Evolutionary conservation across 37 sponge, comb jelly and placozoan species (phyloP).

Genomic region (Theonella swinhoei): DNA sequence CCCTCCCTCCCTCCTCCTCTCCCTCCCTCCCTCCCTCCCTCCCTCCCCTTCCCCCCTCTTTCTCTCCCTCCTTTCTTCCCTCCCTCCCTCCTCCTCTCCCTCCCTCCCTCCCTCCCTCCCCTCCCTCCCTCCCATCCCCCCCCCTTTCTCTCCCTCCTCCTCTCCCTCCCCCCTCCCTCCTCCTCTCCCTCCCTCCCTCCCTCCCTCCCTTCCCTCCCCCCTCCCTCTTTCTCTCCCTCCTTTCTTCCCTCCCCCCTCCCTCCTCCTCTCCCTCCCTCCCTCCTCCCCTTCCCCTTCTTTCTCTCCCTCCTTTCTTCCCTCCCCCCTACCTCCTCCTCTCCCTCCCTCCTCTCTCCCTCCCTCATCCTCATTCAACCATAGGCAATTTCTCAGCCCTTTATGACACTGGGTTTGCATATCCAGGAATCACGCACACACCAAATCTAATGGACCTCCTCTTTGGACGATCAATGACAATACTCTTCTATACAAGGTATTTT

Average conservation of each 20-base stretch:
- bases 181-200: slow-evolving; percentile 3
- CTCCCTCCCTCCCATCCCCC: slow-evolving; percentile 3
- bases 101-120: neutral
- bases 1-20: too few relatives aligned
- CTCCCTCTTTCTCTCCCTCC: slow-evolving; percentile 12
- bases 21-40: neutral
- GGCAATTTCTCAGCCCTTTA: slow-evolving; percentile 41
- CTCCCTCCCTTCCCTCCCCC: neutral
- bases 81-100: slow-evolving; percentile 11
- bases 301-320: neutral
- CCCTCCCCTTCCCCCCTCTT: neutral
- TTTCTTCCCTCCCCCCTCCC: neutral
- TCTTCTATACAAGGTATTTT: slow-evolving; percentile 53
- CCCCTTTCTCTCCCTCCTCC: too few relatives aligned
- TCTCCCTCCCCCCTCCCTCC: slow-evolving; percentile 15
- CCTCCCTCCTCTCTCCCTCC: too few relatives aligned
- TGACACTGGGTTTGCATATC: slow-evolving; percentile 70
- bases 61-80: neutral
- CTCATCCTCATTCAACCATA: too few relatives aligned
- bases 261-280: neutral
- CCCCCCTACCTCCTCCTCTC: too few relatives aligned
- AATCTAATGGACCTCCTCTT: slow-evolving; percentile 36
- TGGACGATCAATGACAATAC: slow-evolving; percentile 19
- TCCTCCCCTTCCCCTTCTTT: neutral
- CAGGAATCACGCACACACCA: neutral